Evolutionary conservation across 2,888 invertebrate genomes (phyloP).

Genomic region (Polia nebulosa): DNA sequence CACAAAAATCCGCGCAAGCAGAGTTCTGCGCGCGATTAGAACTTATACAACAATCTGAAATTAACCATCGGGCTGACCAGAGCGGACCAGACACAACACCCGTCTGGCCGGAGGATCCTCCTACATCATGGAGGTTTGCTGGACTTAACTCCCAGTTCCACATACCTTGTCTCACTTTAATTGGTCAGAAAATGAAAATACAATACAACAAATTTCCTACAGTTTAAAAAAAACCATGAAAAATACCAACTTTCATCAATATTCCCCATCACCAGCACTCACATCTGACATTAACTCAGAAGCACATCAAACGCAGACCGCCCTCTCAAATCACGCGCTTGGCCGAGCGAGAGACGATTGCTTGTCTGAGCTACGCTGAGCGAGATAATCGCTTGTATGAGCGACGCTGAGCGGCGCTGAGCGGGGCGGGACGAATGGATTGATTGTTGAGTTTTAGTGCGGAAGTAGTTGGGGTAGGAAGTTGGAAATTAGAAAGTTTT

Average conservation of each 20-base stretch:
- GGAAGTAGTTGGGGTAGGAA: neutral
- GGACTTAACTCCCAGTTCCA: no score
- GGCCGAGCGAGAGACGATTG: constrained; percentile 60
- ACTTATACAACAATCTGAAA: no score
- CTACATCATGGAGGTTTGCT: no score
- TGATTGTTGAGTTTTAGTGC: constrained; percentile 25
- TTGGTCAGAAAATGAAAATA: no score
- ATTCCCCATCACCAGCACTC: constrained; percentile 9
- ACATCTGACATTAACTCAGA: constrained; percentile 23
- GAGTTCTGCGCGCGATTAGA: no score
- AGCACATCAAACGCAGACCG: constrained; percentile 45
- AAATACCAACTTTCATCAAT: neutral
- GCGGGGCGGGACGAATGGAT: constrained; percentile 45
- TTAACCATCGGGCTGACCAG: no score
- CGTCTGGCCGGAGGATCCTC: no score
- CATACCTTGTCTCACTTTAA: no score
- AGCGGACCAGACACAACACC: no score
- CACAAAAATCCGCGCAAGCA: no score
- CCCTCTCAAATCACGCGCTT: constrained; percentile 63
- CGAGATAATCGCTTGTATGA: constrained; percentile 56
- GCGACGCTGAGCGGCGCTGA: constrained; percentile 1
- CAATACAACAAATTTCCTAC: no score
- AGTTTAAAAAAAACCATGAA: no score
- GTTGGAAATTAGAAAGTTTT: neutral
- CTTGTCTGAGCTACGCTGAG: constrained; percentile 56